These are phyloP conservation scores for Ascidia mentula DNA, from an alignment of 23 tunicate genomes.

Conservation along the genomic window DNA sequence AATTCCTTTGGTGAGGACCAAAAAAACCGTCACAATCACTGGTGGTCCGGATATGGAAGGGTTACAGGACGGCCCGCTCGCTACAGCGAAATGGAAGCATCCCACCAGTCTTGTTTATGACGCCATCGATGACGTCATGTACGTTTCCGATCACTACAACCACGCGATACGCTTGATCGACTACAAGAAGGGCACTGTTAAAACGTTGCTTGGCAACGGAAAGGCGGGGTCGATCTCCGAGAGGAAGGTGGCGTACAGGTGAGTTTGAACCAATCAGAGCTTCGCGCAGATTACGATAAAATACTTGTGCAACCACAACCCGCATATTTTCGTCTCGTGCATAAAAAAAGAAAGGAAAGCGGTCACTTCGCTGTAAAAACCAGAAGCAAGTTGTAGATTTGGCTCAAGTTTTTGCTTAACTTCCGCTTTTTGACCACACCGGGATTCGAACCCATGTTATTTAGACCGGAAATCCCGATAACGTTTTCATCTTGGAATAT, in stretches of 20 bases:
- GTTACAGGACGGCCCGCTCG: constrained; percentile 25
- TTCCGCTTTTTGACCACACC: no score
- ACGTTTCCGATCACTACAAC: constrained; percentile 64
- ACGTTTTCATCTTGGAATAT: no score
- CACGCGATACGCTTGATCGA: constrained; percentile 36
- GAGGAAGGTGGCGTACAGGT: neutral
- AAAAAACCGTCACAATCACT: constrained; percentile 4
- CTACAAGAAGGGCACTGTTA: constrained; percentile 2
- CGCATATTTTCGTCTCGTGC: no score
- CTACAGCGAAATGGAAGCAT: constrained; percentile 37
- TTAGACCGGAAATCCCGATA: no score
- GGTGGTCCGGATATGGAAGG: constrained; percentile 41
- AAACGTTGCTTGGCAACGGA: constrained; percentile 27
- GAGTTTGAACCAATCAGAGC: no score
- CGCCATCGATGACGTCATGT: constrained; percentile 8
- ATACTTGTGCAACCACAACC: no score
- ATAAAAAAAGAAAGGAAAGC: no score
- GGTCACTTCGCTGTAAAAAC: no score
- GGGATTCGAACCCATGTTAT: no score
- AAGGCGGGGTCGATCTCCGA: neutral
- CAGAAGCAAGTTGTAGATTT: no score
- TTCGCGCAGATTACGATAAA: no score
- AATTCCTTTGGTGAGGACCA: neutral
- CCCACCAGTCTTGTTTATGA: constrained; percentile 48
- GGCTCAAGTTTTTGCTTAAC: no score